Evolutionary conservation across 2,113 vertebrate species (phyloP).

Genomic region (Girardinichthys multiradiatus): DNA sequence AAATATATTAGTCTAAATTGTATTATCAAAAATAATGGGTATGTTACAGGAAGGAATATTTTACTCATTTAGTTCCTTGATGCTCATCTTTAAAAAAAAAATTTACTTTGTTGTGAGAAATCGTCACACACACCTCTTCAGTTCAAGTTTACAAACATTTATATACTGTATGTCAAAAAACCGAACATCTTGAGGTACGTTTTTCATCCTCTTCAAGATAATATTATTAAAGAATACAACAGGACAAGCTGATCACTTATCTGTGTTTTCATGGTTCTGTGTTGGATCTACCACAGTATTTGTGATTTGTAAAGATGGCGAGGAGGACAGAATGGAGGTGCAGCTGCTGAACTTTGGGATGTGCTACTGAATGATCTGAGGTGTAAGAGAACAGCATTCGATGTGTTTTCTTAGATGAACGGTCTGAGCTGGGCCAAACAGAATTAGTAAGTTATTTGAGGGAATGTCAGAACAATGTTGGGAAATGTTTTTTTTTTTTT

Average conservation of each 20-base stretch:
- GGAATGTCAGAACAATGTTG: neutral
- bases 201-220: neutral
- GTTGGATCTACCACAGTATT: neutral
- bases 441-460: neutral
- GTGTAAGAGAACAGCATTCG: neutral
- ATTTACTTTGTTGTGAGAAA: neutral
- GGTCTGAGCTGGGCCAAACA: conserved; percentile 11
- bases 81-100: neutral
- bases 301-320: neutral
- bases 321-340: conserved; percentile 3
- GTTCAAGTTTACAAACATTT: conserved; percentile 19
- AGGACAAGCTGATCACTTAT: neutral
- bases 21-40: neutral
- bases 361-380: conserved; percentile 55
- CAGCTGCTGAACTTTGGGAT: conserved; percentile 10
- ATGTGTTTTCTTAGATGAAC: neutral
- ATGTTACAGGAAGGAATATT: neutral
- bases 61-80: neutral
- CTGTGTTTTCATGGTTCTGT: neutral
- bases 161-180: conserved; percentile 22
- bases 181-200: neutral
- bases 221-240: neutral
- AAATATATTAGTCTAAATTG: neutral
- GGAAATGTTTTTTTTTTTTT: neutral
- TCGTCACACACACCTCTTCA: neutral